These are phyloP conservation scores for Megaceryle torquata DNA, from an alignment of 2,113 vertebrate species.

Conservation along the genomic window DNA sequence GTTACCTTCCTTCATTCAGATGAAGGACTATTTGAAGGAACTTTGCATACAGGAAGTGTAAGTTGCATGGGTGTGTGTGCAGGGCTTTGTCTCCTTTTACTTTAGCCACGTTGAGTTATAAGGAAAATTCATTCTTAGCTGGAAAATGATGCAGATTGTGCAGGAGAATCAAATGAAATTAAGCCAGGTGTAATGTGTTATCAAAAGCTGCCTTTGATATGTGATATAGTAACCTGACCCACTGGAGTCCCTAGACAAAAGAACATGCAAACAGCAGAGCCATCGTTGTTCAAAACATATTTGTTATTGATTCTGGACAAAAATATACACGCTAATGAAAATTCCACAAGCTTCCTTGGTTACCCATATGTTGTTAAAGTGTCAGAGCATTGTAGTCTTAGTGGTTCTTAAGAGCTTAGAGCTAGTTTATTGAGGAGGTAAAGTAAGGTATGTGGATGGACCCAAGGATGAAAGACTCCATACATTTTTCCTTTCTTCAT, in stretches of 20 bases:
- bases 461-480: background rate
- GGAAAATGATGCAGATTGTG: conserved; percentile 25
- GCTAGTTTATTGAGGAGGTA: background rate
- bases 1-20: background rate
- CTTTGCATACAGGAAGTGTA: background rate
- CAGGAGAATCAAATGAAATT: conserved; percentile 14
- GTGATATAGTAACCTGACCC: conserved; percentile 1
- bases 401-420: background rate
- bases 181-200: background rate
- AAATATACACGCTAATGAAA: background rate
- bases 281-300: background rate
- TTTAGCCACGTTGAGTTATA: background rate
- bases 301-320: background rate
- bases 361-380: background rate
- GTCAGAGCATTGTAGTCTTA: background rate
- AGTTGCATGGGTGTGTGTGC: background rate
- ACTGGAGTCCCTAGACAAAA: background rate
- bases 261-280: background rate
- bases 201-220: conserved; percentile 1
- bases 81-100: background rate
- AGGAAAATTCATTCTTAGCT: background rate
- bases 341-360: background rate
- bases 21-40: background rate
- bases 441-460: background rate
- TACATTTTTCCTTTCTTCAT: background rate